Base-by-base conservation (phyloP, 2,113 vertebrate species). In the Melanostigma gelatinosum region DNA sequence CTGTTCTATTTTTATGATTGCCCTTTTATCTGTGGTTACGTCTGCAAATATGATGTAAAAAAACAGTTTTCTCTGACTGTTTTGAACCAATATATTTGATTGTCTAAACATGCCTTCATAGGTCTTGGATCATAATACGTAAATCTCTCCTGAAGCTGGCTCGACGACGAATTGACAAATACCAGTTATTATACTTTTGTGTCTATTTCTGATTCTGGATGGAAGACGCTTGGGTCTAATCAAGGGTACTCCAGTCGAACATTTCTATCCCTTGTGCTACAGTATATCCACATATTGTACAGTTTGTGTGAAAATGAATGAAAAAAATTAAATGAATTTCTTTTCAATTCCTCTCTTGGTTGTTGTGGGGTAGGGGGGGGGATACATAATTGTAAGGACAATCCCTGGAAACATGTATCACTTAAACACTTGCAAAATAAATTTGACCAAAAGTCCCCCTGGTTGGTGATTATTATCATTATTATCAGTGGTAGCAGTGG, bases 41-140 rank as follows among this genome's bases (percentile, higher is more conserved):
- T 87, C 74, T 84, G 75, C 80, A 88, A 83, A 88, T 88, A 72
- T 83, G 72, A 77, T 73, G 85, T 86, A 86, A 84, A 83, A 77
- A 71, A 72, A 68, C 34, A 1, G 67, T 86, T 83, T 63, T 83
- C 72, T 76, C 66, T 81, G 74, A 90, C 87, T 90, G 89, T 92
- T 94, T 91, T 91, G 82, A 86, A 86, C 79, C 64, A 71, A 29
- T 89, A 84, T 87, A 84, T 88, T 85, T 90, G 88, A 91, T 87
- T 91, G 90, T 93, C 85, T 89, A 75, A 91, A 27, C 85, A 85
- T 80, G 81, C 79, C 82, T 91, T 91, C 84, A 83, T 90, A 88
- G 79, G 87, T 93, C 86, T 92, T 84, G 86, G 88, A 91, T 92
- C 91, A 94, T 92, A 86, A 87, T 86, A 64, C 88, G 75, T 85